Evolutionary conservation across 2,113 vertebrate genomes (phyloP), one percentile per base, ranked within the genome.

Genomic region (Propithecus coquereli): DNA sequence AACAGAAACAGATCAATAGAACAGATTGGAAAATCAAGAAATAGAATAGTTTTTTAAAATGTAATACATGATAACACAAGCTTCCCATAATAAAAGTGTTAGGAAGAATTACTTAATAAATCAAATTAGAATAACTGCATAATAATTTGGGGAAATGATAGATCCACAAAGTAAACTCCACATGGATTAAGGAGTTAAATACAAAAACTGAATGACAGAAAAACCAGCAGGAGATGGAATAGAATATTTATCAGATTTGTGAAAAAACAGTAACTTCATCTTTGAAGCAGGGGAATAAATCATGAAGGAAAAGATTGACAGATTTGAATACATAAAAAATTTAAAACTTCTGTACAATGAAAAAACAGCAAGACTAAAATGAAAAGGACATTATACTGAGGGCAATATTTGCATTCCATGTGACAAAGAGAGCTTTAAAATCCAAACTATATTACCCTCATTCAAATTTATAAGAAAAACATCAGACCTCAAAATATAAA

Each of bases 271-370:
- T 76, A 83, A 95, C 90, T 93, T 91, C 87, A 81, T 76, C 90
- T 95, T 97, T 97, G 96, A 97, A 96, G 96, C 74, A 91, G 65
- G 40, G 32, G 95, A 97, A 98, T 97, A 97, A 97, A 97, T 93
- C 96, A 97, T 92, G 96, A 96, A 97, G 97, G 80, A 32, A 95
- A 91, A 94, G 89, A 93, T 68, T 87, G 97, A 94, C 95, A 97
- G 86, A 97, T 97, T 95, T 96, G 87, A 97, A 97, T 97, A 92
- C 66, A 96, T 97, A 94, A 98, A 97, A 97, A 52, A 93, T 96
- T 87, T 77, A 93, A 96, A 95, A 96, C 83, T 94, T 93, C 79
- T 25, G 68, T 95, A 80, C 86, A 93, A 89, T 68, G 70, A 66
- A 77, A 90, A 96, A 95, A 37, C 57, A 94, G 92, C 61, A 94